Base-by-base conservation (phyloP, 2,113 vertebrate genomes). In the Saimiri boliviensis region DNA sequence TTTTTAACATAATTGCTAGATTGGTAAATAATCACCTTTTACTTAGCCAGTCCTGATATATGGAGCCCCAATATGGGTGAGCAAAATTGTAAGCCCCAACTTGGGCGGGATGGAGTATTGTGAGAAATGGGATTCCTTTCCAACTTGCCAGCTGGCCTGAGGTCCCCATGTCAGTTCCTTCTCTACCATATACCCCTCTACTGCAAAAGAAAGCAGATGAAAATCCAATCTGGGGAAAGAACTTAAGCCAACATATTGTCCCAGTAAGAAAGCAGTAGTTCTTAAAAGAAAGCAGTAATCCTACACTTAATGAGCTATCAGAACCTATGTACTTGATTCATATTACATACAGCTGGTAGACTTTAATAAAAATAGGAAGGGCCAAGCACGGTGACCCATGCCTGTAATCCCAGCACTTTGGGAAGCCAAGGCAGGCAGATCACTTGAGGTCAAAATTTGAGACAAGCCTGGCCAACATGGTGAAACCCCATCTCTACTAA, bases 341-440 rank as follows among this genome's bases (percentile, higher is more conserved):
- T 6, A 79, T 47, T 74, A 30, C 32, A 83, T 19, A 35, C 10
- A 17, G 25, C 19, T 93, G 35, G 47, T 58, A 27, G 58, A 71
- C 16, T 79, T 71, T 47, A 60, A 56, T 35, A 84, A 90, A 84
- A 95, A 58, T 37, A 90, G 60, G 27, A 63, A 63, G 12, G 27
- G 12, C 27, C 6, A 4, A 27, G 60, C 12, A 1, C 1, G 5
- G 60, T 63, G 11, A 27, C 60, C 13, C 60, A 63, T 1, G 0
- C 27, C 60, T 63, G 27, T 63, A 30, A 63, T 63, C 60, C 60
- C 60, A 63, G 27, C 60, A 63, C 27, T 32, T 63, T 14, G 60
- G 60, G 60, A 63, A 12, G 60, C 60, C 27, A 27, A 32, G 27
- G 27, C 12, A 5, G 27, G 60, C 5, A 0, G 60, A 63, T 63